phyloP scores from a whole-genome alignment of 2,113 vertebrate genomes.

The Chauna torquata region DNA sequence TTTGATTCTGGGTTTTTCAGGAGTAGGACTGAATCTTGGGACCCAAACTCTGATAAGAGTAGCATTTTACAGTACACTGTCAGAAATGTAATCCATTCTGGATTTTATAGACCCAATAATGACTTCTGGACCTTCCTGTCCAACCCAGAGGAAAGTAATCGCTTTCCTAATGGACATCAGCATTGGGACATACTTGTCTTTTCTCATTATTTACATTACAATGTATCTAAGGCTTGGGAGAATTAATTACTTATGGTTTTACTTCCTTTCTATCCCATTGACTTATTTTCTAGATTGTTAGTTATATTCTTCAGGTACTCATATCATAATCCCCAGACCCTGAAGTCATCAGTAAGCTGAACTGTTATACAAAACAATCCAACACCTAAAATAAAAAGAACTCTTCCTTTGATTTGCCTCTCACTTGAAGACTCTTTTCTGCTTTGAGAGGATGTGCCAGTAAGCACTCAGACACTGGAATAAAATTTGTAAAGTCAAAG shows the following conservation, averaged over 20 bases:
- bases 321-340: not conserved
- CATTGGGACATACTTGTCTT: not conserved
- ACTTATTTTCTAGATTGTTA: not conserved
- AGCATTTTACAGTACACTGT: fast-evolving
- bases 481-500: not conserved
- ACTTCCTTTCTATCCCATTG: not conserved
- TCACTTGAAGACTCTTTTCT: not conserved
- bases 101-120: not conserved
- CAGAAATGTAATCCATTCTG: not conserved
- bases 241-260: not conserved
- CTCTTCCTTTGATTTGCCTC: not conserved
- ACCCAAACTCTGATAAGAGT: not conserved
- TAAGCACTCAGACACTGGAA: not conserved
- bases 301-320: not conserved
- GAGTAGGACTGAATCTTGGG: not conserved
- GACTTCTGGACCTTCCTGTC: not conserved
- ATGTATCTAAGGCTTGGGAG: not conserved
- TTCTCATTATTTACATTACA: not conserved
- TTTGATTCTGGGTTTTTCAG: not conserved
- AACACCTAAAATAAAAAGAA: not conserved
- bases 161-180: not conserved
- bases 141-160: not conserved
- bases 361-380: not conserved
- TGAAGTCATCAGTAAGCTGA: not conserved
- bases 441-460: not conserved